These are phyloP conservation scores for Taphrorychus bicolor DNA, from an alignment of 2,888 invertebrate genomes.

Conservation along the genomic window DNA sequence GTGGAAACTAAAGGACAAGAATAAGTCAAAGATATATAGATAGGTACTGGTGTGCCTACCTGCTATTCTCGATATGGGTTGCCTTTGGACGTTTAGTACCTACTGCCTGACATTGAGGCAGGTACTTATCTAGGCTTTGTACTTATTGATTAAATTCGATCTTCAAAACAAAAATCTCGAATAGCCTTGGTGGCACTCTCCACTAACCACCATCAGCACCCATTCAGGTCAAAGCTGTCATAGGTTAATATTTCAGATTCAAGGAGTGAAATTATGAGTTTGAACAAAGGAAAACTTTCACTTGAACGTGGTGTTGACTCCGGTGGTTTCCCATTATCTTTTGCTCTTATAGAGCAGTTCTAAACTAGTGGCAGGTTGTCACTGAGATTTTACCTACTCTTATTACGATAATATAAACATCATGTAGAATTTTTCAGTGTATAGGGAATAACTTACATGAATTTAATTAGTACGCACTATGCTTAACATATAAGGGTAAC, in stretches of 20 bases:
- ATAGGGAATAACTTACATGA: slow-evolving; percentile 32
- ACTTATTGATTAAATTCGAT: slow-evolving; percentile 13
- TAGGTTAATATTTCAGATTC: too few species aligned
- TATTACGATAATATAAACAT: slow-evolving; percentile 8
- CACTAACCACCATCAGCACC: neutral
- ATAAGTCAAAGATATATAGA: too few species aligned
- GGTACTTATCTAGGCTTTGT: slow-evolving; percentile 24
- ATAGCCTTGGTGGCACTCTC: slow-evolving; percentile 7
- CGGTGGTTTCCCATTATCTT: too few species aligned
- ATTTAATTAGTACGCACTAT: slow-evolving; percentile 43
- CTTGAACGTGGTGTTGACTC: too few species aligned
- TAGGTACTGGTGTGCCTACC: too few species aligned
- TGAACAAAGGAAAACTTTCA: too few species aligned
- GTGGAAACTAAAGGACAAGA: too few species aligned
- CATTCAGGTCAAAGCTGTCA: slow-evolving; percentile 16
- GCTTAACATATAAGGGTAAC: slow-evolving; percentile 43
- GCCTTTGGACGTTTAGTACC: too few species aligned
- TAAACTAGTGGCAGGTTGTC: neutral
- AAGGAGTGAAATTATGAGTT: too few species aligned
- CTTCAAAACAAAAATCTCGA: slow-evolving; percentile 16
- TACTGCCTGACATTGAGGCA: too few species aligned
- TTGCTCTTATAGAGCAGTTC: slow-evolving; percentile 40
- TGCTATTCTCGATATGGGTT: too few species aligned
- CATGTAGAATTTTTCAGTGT: slow-evolving; percentile 35
- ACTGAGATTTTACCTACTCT: neutral